Conservation (phyloP, 2,797 vertebrate genomes). For the Scomberomorus guttatus region DNA sequence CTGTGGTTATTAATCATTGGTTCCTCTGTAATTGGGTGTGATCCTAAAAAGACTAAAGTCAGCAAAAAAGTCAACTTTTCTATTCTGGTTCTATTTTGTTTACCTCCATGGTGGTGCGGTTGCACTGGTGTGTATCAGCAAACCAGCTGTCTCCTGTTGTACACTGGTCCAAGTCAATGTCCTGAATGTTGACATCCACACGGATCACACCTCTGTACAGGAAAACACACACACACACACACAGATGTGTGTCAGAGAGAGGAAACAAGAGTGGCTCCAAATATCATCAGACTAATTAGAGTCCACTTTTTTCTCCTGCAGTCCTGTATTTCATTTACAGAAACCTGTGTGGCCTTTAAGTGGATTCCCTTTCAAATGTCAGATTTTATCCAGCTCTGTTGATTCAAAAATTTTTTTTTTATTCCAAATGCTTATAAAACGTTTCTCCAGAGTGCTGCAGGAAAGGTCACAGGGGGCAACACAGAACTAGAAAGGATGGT, state of each 20-base stretch:
- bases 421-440: slow-evolving; percentile 14
- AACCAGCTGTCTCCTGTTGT: slow-evolving; percentile 89
- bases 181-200: slow-evolving; percentile 91
- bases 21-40: not conserved
- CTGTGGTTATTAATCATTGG: not conserved
- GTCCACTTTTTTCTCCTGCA: not conserved
- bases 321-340: slow-evolving; percentile 7
- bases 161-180: slow-evolving; percentile 92
- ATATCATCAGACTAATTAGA: slow-evolving; percentile 23
- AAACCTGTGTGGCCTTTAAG: slow-evolving; percentile 1
- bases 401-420: slow-evolving; percentile 18
- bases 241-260: slow-evolving; percentile 10
- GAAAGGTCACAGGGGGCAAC: slow-evolving; percentile 20
- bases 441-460: not conserved
- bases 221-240: slow-evolving; percentile 38
- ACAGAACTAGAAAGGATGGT: not conserved
- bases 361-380: slow-evolving; percentile 32
- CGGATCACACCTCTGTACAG: slow-evolving; percentile 90
- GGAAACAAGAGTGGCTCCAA: slow-evolving; percentile 1
- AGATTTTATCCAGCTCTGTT: slow-evolving; percentile 25
- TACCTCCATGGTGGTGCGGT: slow-evolving; percentile 97
- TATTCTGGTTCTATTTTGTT: not conserved
- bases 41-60: not conserved
- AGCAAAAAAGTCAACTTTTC: not conserved
- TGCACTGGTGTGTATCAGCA: slow-evolving; percentile 92